Percentiles rank a stretch among this genome's conserved stretches.
These are phyloP conservation scores for Chalcosyrphus nemorum DNA, from an alignment of 2,888 invertebrate genomes.

Conservation along the genomic window DNA sequence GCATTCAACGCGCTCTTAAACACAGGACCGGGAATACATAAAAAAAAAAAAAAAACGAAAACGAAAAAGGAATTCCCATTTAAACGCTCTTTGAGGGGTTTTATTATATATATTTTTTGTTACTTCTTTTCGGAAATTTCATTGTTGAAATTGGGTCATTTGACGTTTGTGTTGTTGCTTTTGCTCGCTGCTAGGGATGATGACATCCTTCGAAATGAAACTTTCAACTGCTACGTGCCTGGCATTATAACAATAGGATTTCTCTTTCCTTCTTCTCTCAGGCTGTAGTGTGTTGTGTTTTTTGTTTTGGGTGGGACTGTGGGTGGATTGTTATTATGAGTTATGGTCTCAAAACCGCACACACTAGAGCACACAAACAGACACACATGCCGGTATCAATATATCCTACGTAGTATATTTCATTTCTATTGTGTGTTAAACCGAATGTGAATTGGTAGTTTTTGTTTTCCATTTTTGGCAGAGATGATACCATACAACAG, in stretches of 20 bases:
- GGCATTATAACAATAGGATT: slow-evolving; percentile 64
- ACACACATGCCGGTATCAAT: slow-evolving; percentile 48
- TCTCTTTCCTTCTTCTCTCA: slow-evolving; percentile 42
- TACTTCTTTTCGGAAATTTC: slow-evolving; percentile 40
- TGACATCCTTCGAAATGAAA: slow-evolving; percentile 69
- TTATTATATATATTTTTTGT: slow-evolving; percentile 48
- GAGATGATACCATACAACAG: slow-evolving; percentile 28
- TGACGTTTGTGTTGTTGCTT: slow-evolving; percentile 56
- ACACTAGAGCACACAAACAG: neutral
- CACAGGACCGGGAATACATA: neutral
- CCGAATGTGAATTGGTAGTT: slow-evolving; percentile 41
- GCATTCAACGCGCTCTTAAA: slow-evolving; percentile 47
- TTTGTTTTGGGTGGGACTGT: neutral
- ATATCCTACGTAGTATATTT: slow-evolving; percentile 62
- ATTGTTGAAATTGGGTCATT: slow-evolving; percentile 70
- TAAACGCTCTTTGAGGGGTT: slow-evolving; percentile 45
- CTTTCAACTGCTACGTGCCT: slow-evolving; percentile 71
- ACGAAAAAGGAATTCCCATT: too few relatives aligned
- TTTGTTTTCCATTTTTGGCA: slow-evolving; percentile 49
- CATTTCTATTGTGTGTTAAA: slow-evolving; percentile 61
- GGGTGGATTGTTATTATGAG: slow-evolving; percentile 62
- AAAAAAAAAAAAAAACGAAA: too few relatives aligned
- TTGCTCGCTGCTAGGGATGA: slow-evolving; percentile 48
- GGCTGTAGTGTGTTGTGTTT: neutral
- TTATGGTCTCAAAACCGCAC: slow-evolving; percentile 65